These are phyloP conservation scores for Stegophylla sp. DNA, from an alignment of 2,888 invertebrate species.

Conservation along the genomic window DNA sequence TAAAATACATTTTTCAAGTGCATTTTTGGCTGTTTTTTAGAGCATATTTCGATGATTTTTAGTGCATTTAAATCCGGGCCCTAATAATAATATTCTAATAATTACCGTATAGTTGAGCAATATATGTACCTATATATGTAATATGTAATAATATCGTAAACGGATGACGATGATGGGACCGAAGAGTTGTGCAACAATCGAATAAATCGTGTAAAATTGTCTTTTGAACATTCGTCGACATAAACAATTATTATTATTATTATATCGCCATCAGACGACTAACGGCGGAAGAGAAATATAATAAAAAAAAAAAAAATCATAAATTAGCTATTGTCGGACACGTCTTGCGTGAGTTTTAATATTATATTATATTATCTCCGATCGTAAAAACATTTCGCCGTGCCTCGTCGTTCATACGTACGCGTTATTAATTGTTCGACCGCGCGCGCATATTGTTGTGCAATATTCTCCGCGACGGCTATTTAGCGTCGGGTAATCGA, in stretches of 20 bases:
- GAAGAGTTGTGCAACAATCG: background rate
- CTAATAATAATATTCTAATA: constrained; percentile 1
- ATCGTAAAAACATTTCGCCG: constrained; percentile 39
- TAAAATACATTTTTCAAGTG: too few relatives aligned
- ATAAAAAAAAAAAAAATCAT: background rate
- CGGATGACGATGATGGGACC: background rate
- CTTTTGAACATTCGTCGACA: constrained; percentile 17
- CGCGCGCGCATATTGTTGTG: background rate
- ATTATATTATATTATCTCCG: constrained; percentile 9
- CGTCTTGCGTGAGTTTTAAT: background rate
- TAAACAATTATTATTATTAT: constrained; percentile 9
- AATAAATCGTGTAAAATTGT: constrained; percentile 11
- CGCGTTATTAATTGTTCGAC: background rate
- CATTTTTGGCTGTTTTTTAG: too few relatives aligned
- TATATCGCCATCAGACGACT: background rate
- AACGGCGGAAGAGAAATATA: background rate
- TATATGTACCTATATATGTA: background rate
- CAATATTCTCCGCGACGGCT: background rate
- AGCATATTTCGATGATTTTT: too few relatives aligned
- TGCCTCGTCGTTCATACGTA: background rate
- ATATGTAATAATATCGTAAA: too few relatives aligned
- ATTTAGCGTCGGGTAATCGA: constrained; percentile 9
- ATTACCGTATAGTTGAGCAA: background rate
- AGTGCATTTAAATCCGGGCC: too few relatives aligned
- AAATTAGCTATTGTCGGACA: background rate